Base-by-base conservation (phyloP, 1,140 invertebrate genomes). In the Ditylenchus dipsaci region DNA sequence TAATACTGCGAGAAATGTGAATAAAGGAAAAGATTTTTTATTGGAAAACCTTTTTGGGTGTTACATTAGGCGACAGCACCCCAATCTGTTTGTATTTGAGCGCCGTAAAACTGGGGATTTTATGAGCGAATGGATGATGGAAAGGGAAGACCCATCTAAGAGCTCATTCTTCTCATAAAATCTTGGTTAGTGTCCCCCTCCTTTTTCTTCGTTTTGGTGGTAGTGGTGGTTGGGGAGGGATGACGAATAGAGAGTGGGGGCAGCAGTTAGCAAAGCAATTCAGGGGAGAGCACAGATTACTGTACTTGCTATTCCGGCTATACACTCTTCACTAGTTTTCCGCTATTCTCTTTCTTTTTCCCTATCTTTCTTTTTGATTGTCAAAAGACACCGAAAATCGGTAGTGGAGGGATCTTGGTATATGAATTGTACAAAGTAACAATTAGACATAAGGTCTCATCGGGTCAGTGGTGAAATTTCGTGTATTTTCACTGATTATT, bases 101-200 rank as follows among this genome's bases (percentile, higher is more conserved):
- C 49, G 49, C 49, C 49, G 49, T 53, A 53, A 53, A 53, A 53
- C 15, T 5, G 49, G 49, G 49, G 49, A 53, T 53, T 53, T 53
- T 53, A 53, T 53, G 49, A 26, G n/a, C 3, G 49, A 19, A 21
- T 19, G n/a, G 49, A 53, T 19, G 49, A 5, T 5, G 15, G 23
- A 53, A 17, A 21, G 49, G 15, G 49, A n/a, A 15, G 49, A 38
- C 33, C 33, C 33, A 38, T 38, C 33, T 38, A 38, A 38, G 49
- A 53, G 49, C 49, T 53, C 49, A 53, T 53, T 53, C n/a, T n/a
- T n/a, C 49, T 53, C 49, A 53, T 53, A 53, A 53, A 53, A 53
- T 53, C 49, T 53, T 38, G 33, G 33, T 38, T 53, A 53, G 49
- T 53, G 49, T 53, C 49, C 49, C 15, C 49, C 33, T 38, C 33